Evolutionary conservation across 2,113 vertebrate genomes (phyloP), one percentile per base, ranked within the genome.

Genomic region (Triplophysa dalaica): DNA sequence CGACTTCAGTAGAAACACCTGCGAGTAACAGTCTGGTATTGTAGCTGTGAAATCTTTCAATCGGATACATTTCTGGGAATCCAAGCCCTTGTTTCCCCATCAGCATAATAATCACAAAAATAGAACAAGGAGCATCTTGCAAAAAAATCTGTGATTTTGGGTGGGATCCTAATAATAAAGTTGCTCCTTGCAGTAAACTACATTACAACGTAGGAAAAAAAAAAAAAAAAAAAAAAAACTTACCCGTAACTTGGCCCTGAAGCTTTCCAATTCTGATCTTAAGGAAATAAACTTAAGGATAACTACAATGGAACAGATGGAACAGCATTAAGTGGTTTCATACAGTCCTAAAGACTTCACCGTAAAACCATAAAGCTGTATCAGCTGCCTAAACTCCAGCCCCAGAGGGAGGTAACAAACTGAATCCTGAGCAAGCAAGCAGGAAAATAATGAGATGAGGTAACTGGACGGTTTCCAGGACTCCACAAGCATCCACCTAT

Each of bases 21-120:
- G 84, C 72, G 29, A 84, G 77, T 58, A 80, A 68, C 61, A 54
- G 65, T 54, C 43, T 80, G 60, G 68, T 72, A 75, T 75, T 82
- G 26, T 85, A 83, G 85, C 87, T 83, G 83, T 69, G 48, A 78
- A 83, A 84, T 86, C 33, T 78, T 70, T 81, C 75, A 80, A 75
- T 66, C 84, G 82, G 60, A 62, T 80, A 79, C 60, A 73, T 56
- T 70, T 79, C 72, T 61, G 29, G 56, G 73, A 78, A 75, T 70
- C 69, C 29, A 72, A 79, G 63, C 45, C 41, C 66, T 78, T 78
- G 66, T 83, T 85, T 81, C 69, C 10, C 22, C 24, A 50, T 62
- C 68, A 73, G 8, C 10, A 24, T 56, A 29, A 78, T 64, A 70
- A 83, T 16, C 6, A 78, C 70, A 70, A 43, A 43, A 56, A 56